Base-by-base conservation (phyloP, 2,797 vertebrate genomes). In the Oreochromis grahami region DNA sequence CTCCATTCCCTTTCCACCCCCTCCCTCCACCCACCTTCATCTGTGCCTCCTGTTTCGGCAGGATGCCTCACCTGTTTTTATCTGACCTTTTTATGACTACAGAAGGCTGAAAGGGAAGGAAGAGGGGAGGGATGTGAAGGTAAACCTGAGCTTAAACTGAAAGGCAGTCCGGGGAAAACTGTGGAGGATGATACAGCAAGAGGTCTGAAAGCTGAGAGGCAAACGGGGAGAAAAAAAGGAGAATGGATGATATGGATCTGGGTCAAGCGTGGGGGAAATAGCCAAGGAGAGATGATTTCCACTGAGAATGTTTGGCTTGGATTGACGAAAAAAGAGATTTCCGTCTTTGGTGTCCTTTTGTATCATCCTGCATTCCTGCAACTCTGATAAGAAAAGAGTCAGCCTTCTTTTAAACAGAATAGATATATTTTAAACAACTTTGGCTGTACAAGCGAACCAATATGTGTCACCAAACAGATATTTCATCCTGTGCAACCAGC, bases 181-280 rank as follows among this genome's bases (percentile, higher is more conserved):
- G 43, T 51, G 45, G 41, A 29, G 34, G 58, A 74, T 51, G 84
- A 88, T 34, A 34, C 84, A 14, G 2, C 5, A 48, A 82, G 78
- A 84, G 83, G 55, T n/a, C 36, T 80, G 87, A 86, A 87, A 90
- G 58, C 80, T 70, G 84, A 85, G 87, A 88, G 79, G 55, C 1
- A 51, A 82, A 51, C 41, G 4, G 83, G 72, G 38, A 32, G 70
- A 60, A 10, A 56, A 56, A 82, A 32, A 55, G 50, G 79, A 86
- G 80, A 72, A 48, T 76, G 76, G 82, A n/a, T 48, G 87, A 89
- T 76, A 86, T 68, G 77, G 91, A 91, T 91, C 85, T 93, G 83
- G 86, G 86, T 89, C 52, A 84, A 84, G 79, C 45, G 76, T 76
- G 29, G 43, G 70, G 80, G 86, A 86, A 83, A 85, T 6, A 82